phyloP scores from a whole-genome alignment of 2,797 vertebrate species.

The Craterocephalus amniculus region DNA sequence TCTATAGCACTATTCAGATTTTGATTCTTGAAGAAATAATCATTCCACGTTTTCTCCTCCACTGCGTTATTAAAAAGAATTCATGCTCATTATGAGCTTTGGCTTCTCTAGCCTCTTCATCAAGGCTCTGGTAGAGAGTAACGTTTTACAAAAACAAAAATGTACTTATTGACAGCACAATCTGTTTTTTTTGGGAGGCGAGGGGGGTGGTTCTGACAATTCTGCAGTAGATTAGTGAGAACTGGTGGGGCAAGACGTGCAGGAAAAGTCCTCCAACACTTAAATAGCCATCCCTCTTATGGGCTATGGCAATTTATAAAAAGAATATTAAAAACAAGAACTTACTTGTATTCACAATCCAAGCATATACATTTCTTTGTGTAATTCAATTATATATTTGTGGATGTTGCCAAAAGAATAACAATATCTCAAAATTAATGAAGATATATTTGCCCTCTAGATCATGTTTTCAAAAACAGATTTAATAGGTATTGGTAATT shows the following conservation, averaged over 20 bases:
- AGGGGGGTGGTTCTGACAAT: background rate
- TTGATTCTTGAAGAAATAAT: conserved; percentile 43
- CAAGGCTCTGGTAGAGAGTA: conserved; percentile 2
- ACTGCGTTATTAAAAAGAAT: conserved; percentile 21
- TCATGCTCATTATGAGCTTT: conserved; percentile 6
- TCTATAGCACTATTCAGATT: conserved; percentile 50
- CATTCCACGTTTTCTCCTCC: conserved; percentile 13
- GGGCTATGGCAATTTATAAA: conserved; percentile 60
- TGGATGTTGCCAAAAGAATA: conserved; percentile 56
- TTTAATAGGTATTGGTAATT: conserved; percentile 43
- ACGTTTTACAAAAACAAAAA: conserved; percentile 16
- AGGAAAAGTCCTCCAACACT: conserved; percentile 45
- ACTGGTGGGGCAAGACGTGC: conserved; percentile 33
- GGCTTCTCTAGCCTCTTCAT: conserved; percentile 2
- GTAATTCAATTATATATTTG: conserved; percentile 62
- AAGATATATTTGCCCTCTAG: conserved; percentile 49
- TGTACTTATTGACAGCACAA: conserved; percentile 20
- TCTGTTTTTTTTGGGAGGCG: background rate
- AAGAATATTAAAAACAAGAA: conserved; percentile 46
- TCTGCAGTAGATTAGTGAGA: conserved; percentile 69
- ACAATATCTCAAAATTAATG: conserved; percentile 54
- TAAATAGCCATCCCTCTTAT: conserved; percentile 48
- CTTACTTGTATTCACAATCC: conserved; percentile 71
- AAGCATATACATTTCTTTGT: conserved; percentile 71
- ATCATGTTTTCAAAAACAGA: conserved; percentile 64